phyloP scores from a whole-genome alignment of 2,797 vertebrate species.

The Dendrocincla fuliginosa region DNA sequence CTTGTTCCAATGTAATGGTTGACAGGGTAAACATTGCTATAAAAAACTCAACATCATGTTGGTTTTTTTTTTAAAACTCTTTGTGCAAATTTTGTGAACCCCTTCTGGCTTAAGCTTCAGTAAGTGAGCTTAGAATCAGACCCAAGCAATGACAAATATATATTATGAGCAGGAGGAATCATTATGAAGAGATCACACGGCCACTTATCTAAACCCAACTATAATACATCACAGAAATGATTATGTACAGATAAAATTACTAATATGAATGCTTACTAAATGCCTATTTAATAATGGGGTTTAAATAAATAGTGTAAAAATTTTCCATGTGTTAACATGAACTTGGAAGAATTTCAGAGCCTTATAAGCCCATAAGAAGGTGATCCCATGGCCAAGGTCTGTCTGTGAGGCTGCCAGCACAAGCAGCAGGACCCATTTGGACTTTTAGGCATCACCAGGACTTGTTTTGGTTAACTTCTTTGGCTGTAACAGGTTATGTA shows the following conservation, averaged over 20 bases:
- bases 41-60: not conserved
- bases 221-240: not conserved
- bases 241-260: conserved; percentile 8
- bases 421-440: not conserved
- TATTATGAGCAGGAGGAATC: not conserved
- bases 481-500: not conserved
- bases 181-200: not conserved
- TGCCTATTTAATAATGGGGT: conserved; percentile 33
- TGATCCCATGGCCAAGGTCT: not conserved
- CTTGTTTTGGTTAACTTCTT: not conserved
- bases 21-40: conserved; percentile 35
- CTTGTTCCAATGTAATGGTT: conserved; percentile 21
- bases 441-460: not conserved
- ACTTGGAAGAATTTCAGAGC: not conserved
- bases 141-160: not conserved
- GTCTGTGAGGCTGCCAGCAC: not conserved
- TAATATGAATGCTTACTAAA: conserved; percentile 38
- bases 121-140: not conserved
- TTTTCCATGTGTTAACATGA: not conserved
- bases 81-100: not conserved
- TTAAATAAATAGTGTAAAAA: conserved; percentile 59
- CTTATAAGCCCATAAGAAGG: not conserved
- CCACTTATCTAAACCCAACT: not conserved
- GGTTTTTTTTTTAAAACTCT: not conserved
- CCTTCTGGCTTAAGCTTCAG: not conserved